A percentile compares a stretch with the other conserved stretches of the same genome.
Conservation (phyloP, 2,888 invertebrate species). For the Dorcus hopei region DNA sequence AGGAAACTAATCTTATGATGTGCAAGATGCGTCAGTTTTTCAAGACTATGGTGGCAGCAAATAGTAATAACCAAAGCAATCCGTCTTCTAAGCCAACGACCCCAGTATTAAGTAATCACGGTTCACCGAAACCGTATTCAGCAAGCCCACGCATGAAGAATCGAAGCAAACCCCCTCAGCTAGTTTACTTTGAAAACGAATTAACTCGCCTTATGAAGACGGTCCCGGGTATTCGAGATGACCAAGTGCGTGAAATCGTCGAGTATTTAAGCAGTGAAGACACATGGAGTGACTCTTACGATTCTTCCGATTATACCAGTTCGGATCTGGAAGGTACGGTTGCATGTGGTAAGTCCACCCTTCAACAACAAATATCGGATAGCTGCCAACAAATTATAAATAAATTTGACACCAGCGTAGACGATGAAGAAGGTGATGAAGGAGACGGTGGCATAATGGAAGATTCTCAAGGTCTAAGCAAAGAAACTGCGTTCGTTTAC, state of each 20-base stretch:
- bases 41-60: slow-evolving; percentile 80
- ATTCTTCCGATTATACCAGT: slow-evolving; percentile 88
- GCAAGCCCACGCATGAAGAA: slow-evolving; percentile 59
- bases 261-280: slow-evolving; percentile 91
- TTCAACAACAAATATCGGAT: slow-evolving; percentile 82
- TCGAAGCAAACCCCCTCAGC: slow-evolving; percentile 76
- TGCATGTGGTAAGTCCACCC: slow-evolving; percentile 61
- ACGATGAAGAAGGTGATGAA: slow-evolving; percentile 57
- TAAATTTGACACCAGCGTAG: slow-evolving; percentile 69
- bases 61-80: slow-evolving; percentile 45
- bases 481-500: slow-evolving; percentile 84
- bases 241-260: slow-evolving; percentile 87
- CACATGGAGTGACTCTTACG: slow-evolving; percentile 91
- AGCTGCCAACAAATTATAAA: slow-evolving; percentile 85
- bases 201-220: slow-evolving; percentile 88
- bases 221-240: slow-evolving; percentile 86
- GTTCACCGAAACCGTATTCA: slow-evolving; percentile 48
- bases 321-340: slow-evolving; percentile 74
- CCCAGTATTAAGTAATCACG: slow-evolving; percentile 42
- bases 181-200: slow-evolving; percentile 87
- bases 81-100: slow-evolving; percentile 56
- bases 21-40: slow-evolving; percentile 91
- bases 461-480: slow-evolving; percentile 46
- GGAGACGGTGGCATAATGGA: slow-evolving; percentile 52
- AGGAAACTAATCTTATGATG: slow-evolving; percentile 94